Percentiles rank a stretch among this genome's conserved stretches.
Evolutionary conservation across 2,888 invertebrate species (phyloP).

Genomic region (Drosophila rellima): DNA sequence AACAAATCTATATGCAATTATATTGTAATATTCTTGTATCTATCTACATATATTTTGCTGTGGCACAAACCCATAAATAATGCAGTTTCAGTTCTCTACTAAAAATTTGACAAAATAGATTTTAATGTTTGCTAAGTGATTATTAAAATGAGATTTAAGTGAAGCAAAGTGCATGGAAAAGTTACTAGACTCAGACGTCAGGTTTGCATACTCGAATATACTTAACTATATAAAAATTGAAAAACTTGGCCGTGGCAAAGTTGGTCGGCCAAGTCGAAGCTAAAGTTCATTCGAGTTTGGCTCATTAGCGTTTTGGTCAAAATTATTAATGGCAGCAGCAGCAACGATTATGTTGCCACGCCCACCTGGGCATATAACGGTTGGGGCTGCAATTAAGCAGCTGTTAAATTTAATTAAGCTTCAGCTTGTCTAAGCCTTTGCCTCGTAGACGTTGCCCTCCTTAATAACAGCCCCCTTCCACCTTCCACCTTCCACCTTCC

Average conservation of each 20-base stretch:
- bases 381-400: slow-evolving; percentile 72
- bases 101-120: slow-evolving; percentile 15
- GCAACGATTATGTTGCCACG: slow-evolving; percentile 18
- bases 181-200: slow-evolving; percentile 21
- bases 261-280: slow-evolving; percentile 50
- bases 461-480: slow-evolving; percentile 39
- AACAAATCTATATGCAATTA: too few species aligned
- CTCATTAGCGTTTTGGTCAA: slow-evolving; percentile 80
- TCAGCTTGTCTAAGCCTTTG: slow-evolving; percentile 70
- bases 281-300: slow-evolving; percentile 69
- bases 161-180: slow-evolving; percentile 31
- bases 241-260: slow-evolving; percentile 63
- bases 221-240: slow-evolving; percentile 67
- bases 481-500: not conserved
- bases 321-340: slow-evolving; percentile 71
- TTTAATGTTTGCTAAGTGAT: slow-evolving; percentile 41
- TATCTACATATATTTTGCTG: not conserved
- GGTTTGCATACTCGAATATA: slow-evolving; percentile 3
- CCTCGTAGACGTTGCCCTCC: slow-evolving; percentile 37
- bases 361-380: slow-evolving; percentile 22
- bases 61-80: not conserved
- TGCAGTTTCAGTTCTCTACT: not conserved
- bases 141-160: slow-evolving; percentile 30
- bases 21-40: too few species aligned
- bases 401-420: slow-evolving; percentile 80